Evolutionary conservation across 2,113 vertebrate species (phyloP).

Genomic region (Malurus cyaneus): DNA sequence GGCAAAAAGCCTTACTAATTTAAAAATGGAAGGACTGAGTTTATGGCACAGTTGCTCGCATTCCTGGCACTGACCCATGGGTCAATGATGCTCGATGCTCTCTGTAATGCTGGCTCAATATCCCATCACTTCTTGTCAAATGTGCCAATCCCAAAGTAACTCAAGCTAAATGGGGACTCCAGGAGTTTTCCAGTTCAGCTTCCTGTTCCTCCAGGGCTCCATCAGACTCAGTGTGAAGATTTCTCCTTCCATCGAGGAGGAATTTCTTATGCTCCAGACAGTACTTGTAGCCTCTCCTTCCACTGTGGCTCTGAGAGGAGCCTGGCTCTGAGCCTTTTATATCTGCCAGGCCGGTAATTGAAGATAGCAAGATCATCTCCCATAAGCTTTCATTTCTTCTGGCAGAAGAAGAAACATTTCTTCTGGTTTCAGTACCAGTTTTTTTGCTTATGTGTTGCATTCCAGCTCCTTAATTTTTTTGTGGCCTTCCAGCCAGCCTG

Average conservation of each 20-base stretch:
- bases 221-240: not conserved
- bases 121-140: not conserved
- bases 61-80: not conserved
- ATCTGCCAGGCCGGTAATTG: rapidly evolving
- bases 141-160: not conserved
- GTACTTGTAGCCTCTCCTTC: not conserved
- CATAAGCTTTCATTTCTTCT: not conserved
- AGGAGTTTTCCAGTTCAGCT: not conserved
- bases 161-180: not conserved
- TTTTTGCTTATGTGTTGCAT: not conserved
- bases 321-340: not conserved
- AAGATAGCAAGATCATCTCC: not conserved
- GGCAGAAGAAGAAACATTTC: not conserved
- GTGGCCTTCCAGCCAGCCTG: not conserved
- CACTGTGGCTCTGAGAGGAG: not conserved
- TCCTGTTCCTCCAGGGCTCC: not conserved
- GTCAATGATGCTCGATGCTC: not conserved
- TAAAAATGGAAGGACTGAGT: not conserved
- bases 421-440: not conserved
- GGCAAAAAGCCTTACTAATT: not conserved
- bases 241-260: not conserved
- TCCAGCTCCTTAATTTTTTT: not conserved
- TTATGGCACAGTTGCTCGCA: not conserved
- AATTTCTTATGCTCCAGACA: not conserved
- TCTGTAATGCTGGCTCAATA: not conserved